These are phyloP conservation scores for Zoanthus solanderi DNA, from an alignment of 92 coral and sea anemone genomes.

Conservation along the genomic window DNA sequence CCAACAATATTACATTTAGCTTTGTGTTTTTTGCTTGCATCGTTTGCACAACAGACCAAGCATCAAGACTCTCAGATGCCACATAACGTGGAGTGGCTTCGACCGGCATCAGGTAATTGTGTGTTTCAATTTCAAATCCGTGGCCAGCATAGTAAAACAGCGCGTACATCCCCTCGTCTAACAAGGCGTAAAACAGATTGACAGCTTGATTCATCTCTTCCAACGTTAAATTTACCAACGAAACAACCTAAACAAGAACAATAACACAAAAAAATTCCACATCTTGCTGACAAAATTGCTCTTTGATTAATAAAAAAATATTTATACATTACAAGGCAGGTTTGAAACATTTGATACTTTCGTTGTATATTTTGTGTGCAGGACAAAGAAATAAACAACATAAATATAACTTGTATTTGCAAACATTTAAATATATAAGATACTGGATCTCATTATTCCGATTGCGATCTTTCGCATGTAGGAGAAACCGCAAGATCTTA, in stretches of 20 bases:
- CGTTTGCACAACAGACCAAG: slow-evolving; percentile 74
- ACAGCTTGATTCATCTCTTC: slow-evolving; percentile 88
- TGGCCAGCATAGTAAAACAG: slow-evolving; percentile 97
- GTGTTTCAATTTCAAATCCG: slow-evolving; percentile 84
- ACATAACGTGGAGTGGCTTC: slow-evolving; percentile 74
- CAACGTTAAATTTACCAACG: slow-evolving; percentile 87
- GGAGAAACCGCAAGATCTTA: no score
- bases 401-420: no score
- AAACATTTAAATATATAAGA: no score
- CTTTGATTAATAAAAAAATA: no score
- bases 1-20: slow-evolving; percentile 83
- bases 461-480: no score
- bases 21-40: slow-evolving; percentile 87
- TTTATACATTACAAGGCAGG: no score
- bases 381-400: no score
- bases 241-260: slow-evolving; percentile 75
- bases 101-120: slow-evolving; percentile 93
- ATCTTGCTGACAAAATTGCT: no score
- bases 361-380: no score
- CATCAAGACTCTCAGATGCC: slow-evolving; percentile 73
- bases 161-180: slow-evolving; percentile 88
- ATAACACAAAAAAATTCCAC: not conserved
- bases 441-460: no score
- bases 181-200: slow-evolving; percentile 69
- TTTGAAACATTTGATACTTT: no score